Evolutionary conservation across 2,888 invertebrate species (phyloP).

Genomic region (Emmelina monodactyla): DNA sequence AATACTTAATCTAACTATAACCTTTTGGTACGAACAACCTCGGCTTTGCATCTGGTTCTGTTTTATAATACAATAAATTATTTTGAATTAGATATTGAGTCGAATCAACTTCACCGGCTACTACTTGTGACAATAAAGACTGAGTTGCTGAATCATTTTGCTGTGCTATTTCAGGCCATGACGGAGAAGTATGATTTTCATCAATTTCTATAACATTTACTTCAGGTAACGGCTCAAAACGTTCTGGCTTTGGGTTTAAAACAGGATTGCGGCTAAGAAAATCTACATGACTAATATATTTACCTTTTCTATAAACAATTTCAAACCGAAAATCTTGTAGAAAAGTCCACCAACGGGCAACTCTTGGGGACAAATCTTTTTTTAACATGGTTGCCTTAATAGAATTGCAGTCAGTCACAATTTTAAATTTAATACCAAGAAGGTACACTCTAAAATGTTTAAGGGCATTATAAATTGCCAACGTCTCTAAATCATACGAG

Average conservation of each 20-base stretch:
- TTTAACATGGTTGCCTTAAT: slow-evolving; percentile 16
- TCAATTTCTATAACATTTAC: slow-evolving; percentile 8
- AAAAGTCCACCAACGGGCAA: slow-evolving; percentile 19
- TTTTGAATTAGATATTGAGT: slow-evolving; percentile 13
- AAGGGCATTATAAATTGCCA: slow-evolving; percentile 24
- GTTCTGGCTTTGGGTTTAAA: neutral
- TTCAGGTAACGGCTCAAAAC: slow-evolving; percentile 8
- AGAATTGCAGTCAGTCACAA: slow-evolving; percentile 18
- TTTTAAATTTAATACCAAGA: slow-evolving; percentile 18
- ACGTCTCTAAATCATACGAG: slow-evolving; percentile 29
- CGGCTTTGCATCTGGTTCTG: slow-evolving; percentile 3
- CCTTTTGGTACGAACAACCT: slow-evolving; percentile 18
- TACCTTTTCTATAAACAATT: slow-evolving; percentile 17
- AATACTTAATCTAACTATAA: slow-evolving; percentile 10
- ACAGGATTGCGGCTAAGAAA: slow-evolving; percentile 18
- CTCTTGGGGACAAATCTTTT: slow-evolving; percentile 16
- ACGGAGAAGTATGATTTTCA: slow-evolving; percentile 7
- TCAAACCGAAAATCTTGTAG: slow-evolving; percentile 19
- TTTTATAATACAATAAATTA: slow-evolving; percentile 13
- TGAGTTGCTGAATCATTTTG: slow-evolving; percentile 14
- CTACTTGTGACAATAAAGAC: slow-evolving; percentile 7
- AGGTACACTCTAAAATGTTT: slow-evolving; percentile 28
- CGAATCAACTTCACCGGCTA: slow-evolving; percentile 12
- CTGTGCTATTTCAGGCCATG: slow-evolving; percentile 16
- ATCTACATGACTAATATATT: slow-evolving; percentile 18